Percentiles rank a stretch among this genome's conserved stretches.
These are phyloP conservation scores for Porites divaricata DNA, from an alignment of 92 coral and sea anemone species.

Conservation along the genomic window DNA sequence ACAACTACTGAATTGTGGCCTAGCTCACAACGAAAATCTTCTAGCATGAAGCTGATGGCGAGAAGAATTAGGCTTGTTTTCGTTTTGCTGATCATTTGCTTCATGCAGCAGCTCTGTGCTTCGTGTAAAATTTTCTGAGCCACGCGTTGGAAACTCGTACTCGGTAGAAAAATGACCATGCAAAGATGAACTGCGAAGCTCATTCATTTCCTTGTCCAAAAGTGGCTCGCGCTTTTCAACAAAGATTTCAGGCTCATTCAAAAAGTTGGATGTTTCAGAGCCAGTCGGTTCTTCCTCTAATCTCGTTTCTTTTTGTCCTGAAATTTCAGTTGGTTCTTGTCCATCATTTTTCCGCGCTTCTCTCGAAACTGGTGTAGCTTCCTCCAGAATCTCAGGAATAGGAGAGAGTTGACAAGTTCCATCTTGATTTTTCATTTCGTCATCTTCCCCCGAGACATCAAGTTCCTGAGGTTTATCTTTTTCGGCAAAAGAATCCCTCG, in stretches of 20 bases:
- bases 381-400: slow-evolving; percentile 11
- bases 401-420: slow-evolving; percentile 26
- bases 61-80: slow-evolving; percentile 20
- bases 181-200: not conserved
- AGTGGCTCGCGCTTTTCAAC: slow-evolving; percentile 6
- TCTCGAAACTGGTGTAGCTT: not conserved
- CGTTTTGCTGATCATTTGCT: not conserved
- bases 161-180: slow-evolving; percentile 27
- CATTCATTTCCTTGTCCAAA: not conserved
- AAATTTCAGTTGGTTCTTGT: not conserved
- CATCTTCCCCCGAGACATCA: too few relatives aligned
- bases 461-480: not conserved
- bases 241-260: slow-evolving; percentile 2
- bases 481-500: slow-evolving; percentile 8
- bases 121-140: slow-evolving; percentile 16
- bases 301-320: not conserved
- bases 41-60: slow-evolving; percentile 27
- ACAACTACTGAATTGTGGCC: not conserved
- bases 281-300: not conserved
- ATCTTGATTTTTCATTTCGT: not conserved
- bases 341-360: not conserved
- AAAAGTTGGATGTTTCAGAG: not conserved
- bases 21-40: slow-evolving; percentile 31
- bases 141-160: slow-evolving; percentile 27
- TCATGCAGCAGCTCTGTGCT: slow-evolving; percentile 28